Conservation (phyloP, 2,888 invertebrate genomes). For the Melanostoma mellinum region DNA sequence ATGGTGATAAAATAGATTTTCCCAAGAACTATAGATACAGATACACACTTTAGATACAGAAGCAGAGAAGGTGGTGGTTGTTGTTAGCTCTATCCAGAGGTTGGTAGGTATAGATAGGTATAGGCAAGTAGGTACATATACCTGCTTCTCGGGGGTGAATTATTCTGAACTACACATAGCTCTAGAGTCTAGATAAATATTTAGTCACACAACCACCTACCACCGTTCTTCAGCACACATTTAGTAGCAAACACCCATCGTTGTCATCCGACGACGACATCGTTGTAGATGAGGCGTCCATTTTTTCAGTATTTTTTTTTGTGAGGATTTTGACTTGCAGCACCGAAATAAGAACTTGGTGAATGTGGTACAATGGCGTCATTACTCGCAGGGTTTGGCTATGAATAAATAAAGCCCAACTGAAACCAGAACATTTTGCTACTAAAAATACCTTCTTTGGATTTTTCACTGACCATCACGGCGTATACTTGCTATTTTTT, state of each 20-base stretch:
- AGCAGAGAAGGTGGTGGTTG: conserved; percentile 17
- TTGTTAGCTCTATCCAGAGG: conserved; percentile 13
- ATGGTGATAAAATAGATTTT: conserved; percentile 82
- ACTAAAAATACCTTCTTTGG: too few species aligned
- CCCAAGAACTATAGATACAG: conserved; percentile 74
- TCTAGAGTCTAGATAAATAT: conserved; percentile 50
- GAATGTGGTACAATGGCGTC: conserved; percentile 27
- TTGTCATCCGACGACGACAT: conserved; percentile 67
- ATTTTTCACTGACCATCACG: neutral
- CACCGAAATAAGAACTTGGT: conserved; percentile 44
- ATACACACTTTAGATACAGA: conserved; percentile 63
- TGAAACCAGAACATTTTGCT: too few species aligned
- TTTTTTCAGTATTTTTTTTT: neutral
- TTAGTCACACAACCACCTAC: conserved; percentile 32
- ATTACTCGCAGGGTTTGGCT: neutral
- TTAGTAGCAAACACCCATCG: conserved; percentile 7
- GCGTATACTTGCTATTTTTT: conserved; percentile 20
- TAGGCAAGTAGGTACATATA: conserved; percentile 17
- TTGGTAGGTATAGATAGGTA: neutral
- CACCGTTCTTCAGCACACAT: conserved; percentile 8
- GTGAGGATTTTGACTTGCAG: conserved; percentile 21
- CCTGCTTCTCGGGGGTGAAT: conserved; percentile 19
- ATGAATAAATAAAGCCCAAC: too few species aligned
- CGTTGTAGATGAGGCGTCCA: conserved; percentile 50
- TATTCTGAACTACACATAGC: conserved; percentile 29